Evolutionary conservation across 2,888 invertebrate genomes (phyloP).

Genomic region (Epinotia nisella): DNA sequence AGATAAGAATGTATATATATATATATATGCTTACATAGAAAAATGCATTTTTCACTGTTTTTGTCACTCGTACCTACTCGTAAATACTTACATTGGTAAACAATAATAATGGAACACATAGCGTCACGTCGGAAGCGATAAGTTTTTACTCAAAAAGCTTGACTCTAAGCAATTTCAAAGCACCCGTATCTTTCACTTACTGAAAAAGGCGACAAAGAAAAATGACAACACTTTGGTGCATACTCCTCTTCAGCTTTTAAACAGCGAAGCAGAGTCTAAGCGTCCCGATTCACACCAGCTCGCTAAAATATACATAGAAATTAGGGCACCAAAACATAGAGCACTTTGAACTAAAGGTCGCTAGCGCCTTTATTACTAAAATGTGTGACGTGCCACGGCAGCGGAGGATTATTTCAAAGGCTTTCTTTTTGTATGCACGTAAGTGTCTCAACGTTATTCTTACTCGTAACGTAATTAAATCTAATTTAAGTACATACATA

Average conservation of each 20-base stretch:
- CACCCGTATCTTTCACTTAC: neutral
- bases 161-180: neutral
- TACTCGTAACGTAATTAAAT: too few species aligned
- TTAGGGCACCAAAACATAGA: constrained; percentile 4
- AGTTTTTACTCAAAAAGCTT: neutral
- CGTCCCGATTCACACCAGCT: neutral
- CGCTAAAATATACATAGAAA: constrained; percentile 5
- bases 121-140: too few species aligned
- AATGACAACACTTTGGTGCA: neutral
- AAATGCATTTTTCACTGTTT: neutral
- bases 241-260: neutral
- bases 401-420: neutral
- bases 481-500: too few species aligned
- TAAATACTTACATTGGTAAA: neutral
- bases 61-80: neutral
- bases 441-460: neutral
- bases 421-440: neutral
- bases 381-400: neutral
- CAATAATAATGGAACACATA: neutral
- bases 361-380: neutral
- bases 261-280: neutral
- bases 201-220: neutral
- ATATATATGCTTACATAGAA: too few species aligned
- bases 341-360: neutral
- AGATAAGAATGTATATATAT: too few species aligned